Evolutionary conservation across 2,797 vertebrate species (phyloP).

Genomic region (Tadarida brasiliensis): DNA sequence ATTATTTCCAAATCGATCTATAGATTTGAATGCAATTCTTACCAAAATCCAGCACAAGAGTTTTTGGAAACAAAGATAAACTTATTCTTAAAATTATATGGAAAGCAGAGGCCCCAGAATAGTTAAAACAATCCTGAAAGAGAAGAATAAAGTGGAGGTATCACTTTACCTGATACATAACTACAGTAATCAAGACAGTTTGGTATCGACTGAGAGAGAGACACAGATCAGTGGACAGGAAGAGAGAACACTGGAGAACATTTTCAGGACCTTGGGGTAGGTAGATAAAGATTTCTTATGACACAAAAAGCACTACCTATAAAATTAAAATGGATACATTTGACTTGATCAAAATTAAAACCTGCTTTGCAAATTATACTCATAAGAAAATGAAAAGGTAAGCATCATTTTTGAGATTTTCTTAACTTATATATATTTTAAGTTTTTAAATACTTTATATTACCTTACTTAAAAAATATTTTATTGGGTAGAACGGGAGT

Average conservation of each 20-base stretch:
- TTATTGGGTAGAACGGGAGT: background rate
- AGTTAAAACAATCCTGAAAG: background rate
- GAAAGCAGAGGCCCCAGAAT: background rate
- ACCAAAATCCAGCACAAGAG: background rate
- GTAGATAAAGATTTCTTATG: background rate
- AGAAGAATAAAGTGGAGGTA: background rate
- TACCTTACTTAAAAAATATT: constrained; percentile 21
- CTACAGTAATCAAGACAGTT: background rate
- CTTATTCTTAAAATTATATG: background rate
- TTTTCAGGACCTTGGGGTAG: background rate
- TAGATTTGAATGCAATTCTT: background rate
- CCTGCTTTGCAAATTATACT: background rate
- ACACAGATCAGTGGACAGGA: background rate
- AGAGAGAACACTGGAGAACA: background rate
- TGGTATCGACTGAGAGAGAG: background rate
- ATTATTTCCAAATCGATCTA: background rate
- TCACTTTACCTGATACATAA: background rate
- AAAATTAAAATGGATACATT: background rate
- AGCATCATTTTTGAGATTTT: background rate
- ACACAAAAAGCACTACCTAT: background rate
- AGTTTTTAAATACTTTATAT: background rate
- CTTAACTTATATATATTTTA: constrained; percentile 15
- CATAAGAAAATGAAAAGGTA: background rate
- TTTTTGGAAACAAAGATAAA: constrained; percentile 16
- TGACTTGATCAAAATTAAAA: background rate